Evolutionary conservation across 2,888 invertebrate genomes (phyloP), one percentile per base, ranked within the genome.

Genomic region (Drosophila merina): DNA sequence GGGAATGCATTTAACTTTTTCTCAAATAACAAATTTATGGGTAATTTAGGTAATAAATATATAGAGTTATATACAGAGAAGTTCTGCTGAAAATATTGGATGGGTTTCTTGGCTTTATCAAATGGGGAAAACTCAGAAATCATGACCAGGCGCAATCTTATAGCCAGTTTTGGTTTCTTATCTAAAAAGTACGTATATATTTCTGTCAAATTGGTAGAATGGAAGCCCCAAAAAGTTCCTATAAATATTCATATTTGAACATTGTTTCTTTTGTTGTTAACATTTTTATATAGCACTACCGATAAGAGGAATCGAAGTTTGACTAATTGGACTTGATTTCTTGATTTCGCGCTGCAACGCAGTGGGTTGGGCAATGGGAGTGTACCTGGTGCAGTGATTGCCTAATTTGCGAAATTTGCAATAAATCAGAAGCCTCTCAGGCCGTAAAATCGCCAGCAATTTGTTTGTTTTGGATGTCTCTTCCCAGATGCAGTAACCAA

Each of bases 181-280:
- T 63, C 63, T 57, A 55, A 36, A 47, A 33, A 20, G 9, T 42
- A 42, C 25, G 28, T 28, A 51, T 51, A 38, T 52, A 51, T 69
- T 77, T 51, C 38, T 44, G 36, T 30, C 47, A 48, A 54, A 42
- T 42, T 55, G n/a, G 20, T 48, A 31, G 40, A 38, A 51, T 56
- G 20, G 33, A 5, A 40, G 60, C 30, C 40, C 31, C 38, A 9
- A 28, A 33, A 40, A 33, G 28, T 31, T 25, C 9, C 33, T 64
- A 62, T 50, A 62, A 44, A 49, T 66, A 44, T 69, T 36, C 70
- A 50, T 72, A 60, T 54, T 38, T 26, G n/a, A 30, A 44, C 14
- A 20, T 14, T 54, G 66, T 63, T 73, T 45, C 54, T 63, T 73
- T 63, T n/a, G 69, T 31, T 69, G 69, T 69, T 69, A 63, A 69